A percentile compares a stretch with the other conserved stretches of the same genome.
These are phyloP conservation scores for Spialia ferax DNA, from an alignment of 2,888 invertebrate species.

Conservation along the genomic window DNA sequence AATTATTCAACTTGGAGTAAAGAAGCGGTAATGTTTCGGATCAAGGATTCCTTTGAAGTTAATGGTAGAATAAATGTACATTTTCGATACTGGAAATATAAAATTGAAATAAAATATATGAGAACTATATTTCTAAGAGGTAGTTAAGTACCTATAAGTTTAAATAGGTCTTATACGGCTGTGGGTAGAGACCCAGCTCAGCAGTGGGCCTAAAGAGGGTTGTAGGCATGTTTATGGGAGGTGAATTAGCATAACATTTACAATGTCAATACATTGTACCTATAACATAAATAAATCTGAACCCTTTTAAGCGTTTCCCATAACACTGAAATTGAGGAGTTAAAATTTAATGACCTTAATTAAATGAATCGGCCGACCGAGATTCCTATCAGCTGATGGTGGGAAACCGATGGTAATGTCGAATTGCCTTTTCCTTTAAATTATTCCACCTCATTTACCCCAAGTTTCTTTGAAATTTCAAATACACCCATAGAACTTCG, in stretches of 20 bases:
- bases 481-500: not conserved
- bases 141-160: too few relatives aligned
- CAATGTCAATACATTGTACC: not conserved
- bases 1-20: not conserved
- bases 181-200: too few relatives aligned
- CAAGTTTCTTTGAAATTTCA: not conserved
- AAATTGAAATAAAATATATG: too few relatives aligned
- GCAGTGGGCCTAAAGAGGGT: too few relatives aligned
- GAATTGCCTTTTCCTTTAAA: not conserved
- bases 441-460: not conserved
- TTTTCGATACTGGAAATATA: too few relatives aligned
- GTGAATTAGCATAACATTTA: too few relatives aligned
- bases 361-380: slow-evolving; percentile 4
- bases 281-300: not conserved
- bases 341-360: slow-evolving; percentile 16
- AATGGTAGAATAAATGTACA: too few relatives aligned
- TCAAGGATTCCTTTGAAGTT: not conserved
- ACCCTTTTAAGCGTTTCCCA: not conserved
- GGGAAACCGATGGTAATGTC: slow-evolving; percentile 7
- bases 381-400: slow-evolving; percentile 15
- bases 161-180: too few relatives aligned
- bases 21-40: not conserved
- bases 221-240: too few relatives aligned
- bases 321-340: not conserved
- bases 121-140: too few relatives aligned